Evolutionary conservation across 2,888 invertebrate species (phyloP).

Genomic region (Bimastos eiseni): DNA sequence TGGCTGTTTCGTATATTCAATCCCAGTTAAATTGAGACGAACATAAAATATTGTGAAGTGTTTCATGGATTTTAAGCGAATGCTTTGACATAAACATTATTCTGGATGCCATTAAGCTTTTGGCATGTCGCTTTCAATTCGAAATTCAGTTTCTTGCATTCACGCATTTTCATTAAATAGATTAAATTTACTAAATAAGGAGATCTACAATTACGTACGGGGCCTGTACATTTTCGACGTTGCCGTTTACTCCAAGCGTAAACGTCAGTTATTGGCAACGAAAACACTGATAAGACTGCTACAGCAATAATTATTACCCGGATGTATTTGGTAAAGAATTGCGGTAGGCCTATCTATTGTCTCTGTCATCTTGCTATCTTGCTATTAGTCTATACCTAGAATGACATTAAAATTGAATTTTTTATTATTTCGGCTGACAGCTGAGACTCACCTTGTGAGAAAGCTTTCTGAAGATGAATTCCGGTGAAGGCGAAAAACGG

Average conservation of each 20-base stretch:
- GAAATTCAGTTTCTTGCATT: no score
- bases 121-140: not conserved
- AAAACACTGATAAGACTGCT: no score
- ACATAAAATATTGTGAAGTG: not conserved
- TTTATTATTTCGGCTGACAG: not conserved
- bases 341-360: not conserved
- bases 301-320: no score
- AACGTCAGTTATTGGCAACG: no score
- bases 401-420: not conserved
- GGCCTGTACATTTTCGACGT: no score
- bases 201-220: no score
- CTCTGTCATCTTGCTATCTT: not conserved
- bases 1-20: no score
- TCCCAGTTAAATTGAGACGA: not conserved
- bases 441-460: conserved; percentile 6
- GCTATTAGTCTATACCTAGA: not conserved
- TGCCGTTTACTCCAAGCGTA: no score
- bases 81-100: not conserved
- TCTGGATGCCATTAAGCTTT: not conserved
- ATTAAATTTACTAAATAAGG: no score
- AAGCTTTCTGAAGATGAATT: conserved; percentile 17
- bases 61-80: not conserved
- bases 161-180: no score
- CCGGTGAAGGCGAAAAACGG: not conserved
- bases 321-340: no score